phyloP scores from a whole-genome alignment of 2,888 invertebrate species.

The Cerastis rubricosa region DNA sequence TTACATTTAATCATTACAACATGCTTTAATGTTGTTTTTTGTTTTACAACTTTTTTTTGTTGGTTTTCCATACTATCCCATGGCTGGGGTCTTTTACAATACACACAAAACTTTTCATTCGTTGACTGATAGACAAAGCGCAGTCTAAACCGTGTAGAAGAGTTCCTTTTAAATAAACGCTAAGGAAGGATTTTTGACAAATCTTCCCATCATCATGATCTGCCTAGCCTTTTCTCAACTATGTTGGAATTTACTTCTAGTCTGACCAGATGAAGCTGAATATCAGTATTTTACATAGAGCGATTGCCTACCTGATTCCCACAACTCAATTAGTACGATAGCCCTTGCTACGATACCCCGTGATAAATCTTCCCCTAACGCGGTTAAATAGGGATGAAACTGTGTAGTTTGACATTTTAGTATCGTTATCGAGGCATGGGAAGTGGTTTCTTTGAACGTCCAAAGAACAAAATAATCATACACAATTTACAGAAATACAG shows the following conservation, averaged over 20 bases:
- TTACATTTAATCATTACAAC: conserved; percentile 10
- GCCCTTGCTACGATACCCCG: too few relatives aligned
- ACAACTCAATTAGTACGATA: too few relatives aligned
- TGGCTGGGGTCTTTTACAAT: background rate
- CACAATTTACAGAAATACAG: background rate
- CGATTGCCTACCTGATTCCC: too few relatives aligned
- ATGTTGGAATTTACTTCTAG: background rate
- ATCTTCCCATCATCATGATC: too few relatives aligned
- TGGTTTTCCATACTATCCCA: background rate
- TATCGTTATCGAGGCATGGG: background rate
- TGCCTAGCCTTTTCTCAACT: background rate
- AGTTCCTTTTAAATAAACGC: background rate
- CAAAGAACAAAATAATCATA: background rate
- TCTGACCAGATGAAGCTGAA: too few relatives aligned
- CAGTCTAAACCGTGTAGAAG: background rate
- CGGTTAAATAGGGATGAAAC: background rate
- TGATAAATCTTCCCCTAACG: background rate
- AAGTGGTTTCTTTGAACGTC: background rate
- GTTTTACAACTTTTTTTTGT: background rate
- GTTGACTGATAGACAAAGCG: background rate
- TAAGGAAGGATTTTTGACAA: background rate
- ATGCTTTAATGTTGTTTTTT: conserved; percentile 2
- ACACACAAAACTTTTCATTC: background rate
- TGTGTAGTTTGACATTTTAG: background rate
- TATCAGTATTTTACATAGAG: too few relatives aligned